Evolutionary conservation across 2,888 invertebrate species (phyloP).

Genomic region (Drosophila villosipedis): DNA sequence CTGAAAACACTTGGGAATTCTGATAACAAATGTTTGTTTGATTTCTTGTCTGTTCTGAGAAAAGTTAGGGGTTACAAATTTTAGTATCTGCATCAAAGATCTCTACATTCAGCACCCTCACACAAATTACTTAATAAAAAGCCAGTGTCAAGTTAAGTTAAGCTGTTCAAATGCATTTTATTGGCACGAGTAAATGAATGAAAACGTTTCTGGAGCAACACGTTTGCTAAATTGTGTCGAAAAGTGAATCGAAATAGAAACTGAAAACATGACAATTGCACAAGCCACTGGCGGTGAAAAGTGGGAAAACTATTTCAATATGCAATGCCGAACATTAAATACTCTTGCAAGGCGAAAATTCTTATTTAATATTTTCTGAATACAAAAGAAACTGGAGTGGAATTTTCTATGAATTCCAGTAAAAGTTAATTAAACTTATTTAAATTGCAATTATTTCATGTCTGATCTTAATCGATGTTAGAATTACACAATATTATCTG

Average conservation of each 20-base stretch:
- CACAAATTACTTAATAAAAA: background rate
- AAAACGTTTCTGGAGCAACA: constrained; percentile 18
- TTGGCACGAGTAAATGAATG: background rate
- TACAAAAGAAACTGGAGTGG: background rate
- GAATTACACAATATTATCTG: background rate
- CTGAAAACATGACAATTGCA: constrained; percentile 20
- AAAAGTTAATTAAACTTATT: background rate
- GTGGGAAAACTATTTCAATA: background rate
- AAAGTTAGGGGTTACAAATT: background rate
- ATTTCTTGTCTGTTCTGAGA: background rate
- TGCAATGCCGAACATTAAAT: background rate
- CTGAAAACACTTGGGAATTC: background rate
- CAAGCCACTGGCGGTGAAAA: constrained; percentile 4
- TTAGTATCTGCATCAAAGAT: background rate
- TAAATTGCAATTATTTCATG: background rate
- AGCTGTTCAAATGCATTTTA: background rate
- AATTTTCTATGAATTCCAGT: background rate
- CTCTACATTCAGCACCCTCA: background rate
- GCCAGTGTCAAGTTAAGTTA: background rate
- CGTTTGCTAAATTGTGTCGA: constrained; percentile 55
- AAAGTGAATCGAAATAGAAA: constrained; percentile 64
- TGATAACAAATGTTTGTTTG: background rate
- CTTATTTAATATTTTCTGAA: background rate
- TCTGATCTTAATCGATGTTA: background rate
- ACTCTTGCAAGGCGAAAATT: background rate